These are phyloP conservation scores for Haliaeetus leucogaster DNA, from an alignment of 2,113 vertebrate species.

Conservation along the genomic window DNA sequence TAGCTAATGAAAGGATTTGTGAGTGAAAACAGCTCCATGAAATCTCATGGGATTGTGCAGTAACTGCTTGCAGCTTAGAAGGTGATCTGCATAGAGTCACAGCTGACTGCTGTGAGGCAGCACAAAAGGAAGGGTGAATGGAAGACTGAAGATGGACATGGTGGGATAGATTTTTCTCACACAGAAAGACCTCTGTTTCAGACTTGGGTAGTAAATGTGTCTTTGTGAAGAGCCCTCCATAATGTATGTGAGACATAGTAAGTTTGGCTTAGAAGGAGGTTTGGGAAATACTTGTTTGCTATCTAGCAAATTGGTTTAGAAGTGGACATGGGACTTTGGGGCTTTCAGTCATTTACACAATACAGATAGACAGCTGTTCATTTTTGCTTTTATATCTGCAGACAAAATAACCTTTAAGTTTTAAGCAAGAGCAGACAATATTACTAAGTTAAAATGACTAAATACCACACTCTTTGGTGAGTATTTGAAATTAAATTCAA, in stretches of 20 bases:
- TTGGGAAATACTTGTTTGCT: background rate
- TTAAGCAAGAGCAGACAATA: background rate
- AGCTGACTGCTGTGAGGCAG: background rate
- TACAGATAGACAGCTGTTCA: background rate
- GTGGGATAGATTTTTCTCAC: background rate
- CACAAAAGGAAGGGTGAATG: background rate
- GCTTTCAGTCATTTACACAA: background rate
- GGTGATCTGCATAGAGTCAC: background rate
- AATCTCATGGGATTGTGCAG: background rate
- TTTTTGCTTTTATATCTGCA: background rate
- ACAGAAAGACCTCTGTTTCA: background rate
- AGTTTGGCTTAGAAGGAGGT: background rate
- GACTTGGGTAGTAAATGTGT: no score
- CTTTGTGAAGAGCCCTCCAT: background rate
- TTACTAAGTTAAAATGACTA: background rate
- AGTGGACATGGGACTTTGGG: background rate
- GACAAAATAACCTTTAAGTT: background rate
- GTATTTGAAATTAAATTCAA: background rate
- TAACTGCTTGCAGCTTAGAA: background rate
- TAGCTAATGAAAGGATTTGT: background rate
- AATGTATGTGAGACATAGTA: background rate
- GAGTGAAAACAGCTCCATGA: background rate
- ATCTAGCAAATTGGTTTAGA: background rate
- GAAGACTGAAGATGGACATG: background rate
- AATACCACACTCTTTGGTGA: background rate